Base-by-base conservation (phyloP, 1,140 invertebrate genomes). In the Coelopa frigida region DNA sequence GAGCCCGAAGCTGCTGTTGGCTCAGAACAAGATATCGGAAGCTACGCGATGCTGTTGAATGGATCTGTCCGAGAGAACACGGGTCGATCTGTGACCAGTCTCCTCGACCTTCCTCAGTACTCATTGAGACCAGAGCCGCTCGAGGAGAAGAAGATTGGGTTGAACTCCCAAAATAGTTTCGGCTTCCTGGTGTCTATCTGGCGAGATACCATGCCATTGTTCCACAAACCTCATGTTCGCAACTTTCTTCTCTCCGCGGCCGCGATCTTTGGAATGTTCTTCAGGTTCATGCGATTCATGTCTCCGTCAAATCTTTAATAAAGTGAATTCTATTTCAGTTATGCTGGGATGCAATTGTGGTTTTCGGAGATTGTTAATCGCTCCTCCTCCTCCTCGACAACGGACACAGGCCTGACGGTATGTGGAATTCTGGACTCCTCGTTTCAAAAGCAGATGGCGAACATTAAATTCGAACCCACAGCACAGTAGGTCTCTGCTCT, bases 1-100 rank as follows among this genome's bases (percentile, higher is more conserved):
- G 54, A 83, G 79, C 55, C 81, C 82, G 0, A 79, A 81, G 49
- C 79, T 76, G 48, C 61, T 82, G 2, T 62, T 83, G 1, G 56
- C 71, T 3, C 72, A 72, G 56, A 73, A 76, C 8, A 63, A 57
- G 14, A 52, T 71, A 5, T 49, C 69, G 2, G 69, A 79, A 40
- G 73, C 77, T 1, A 43, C 77, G 0, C n/a, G 56, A 67, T 10
- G 70, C 78, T 5, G 68, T 78, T 7, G 55, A 61, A 37, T 70
- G 65, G 54, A 76, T 78, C 5, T 76, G 76, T n/a, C 47, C 53
- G 64, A 18, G 54, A 70, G 20, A 78, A 76, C 53, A 69, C 68
- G 3, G 75, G 75, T 18, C 70, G 70, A 3, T 18, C 55, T n/a
- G 29, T 62, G 7, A 45, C 22, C 15, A 48, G 15, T 40, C 39